A percentile compares a stretch with the other conserved stretches of the same genome.
Evolutionary conservation across 2,888 invertebrate genomes (phyloP).

Genomic region (Acleris cristana): DNA sequence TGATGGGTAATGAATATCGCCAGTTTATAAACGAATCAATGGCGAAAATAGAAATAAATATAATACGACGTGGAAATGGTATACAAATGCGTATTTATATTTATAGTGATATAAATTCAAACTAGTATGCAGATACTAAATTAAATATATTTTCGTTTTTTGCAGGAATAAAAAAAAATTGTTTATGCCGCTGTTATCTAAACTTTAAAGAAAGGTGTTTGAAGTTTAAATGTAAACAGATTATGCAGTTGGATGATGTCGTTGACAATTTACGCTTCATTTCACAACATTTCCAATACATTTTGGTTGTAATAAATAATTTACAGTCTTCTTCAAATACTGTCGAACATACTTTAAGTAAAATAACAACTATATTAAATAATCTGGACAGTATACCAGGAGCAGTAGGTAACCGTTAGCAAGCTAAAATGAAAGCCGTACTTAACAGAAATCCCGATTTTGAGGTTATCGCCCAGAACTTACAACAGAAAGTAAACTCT

Average conservation of each 20-base stretch:
- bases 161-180: too few relatives aligned
- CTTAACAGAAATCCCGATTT: slow-evolving; percentile 19
- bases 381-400: slow-evolving; percentile 7
- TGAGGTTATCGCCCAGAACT: slow-evolving; percentile 16
- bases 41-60: too few relatives aligned
- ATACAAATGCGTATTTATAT: too few relatives aligned
- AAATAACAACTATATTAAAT: slow-evolving; percentile 1
- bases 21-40: too few relatives aligned
- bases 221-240: neutral
- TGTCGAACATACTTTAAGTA: slow-evolving; percentile 1
- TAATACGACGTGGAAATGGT: too few relatives aligned
- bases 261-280: slow-evolving; percentile 4
- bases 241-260: neutral
- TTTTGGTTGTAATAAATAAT: slow-evolving; percentile 7
- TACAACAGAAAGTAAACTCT: neutral
- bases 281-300: neutral
- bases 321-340: slow-evolving; percentile 3
- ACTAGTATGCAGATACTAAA: too few relatives aligned
- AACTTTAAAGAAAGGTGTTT: too few relatives aligned
- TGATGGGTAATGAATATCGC: too few relatives aligned
- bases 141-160: too few relatives aligned
- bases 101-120: too few relatives aligned
- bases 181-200: too few relatives aligned
- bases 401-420: neutral
- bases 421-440: slow-evolving; percentile 5